A percentile compares a stretch with the other conserved stretches of the same genome.
Conservation (phyloP, 2,797 vertebrate genomes). For the Erpetoichthys calabaricus region DNA sequence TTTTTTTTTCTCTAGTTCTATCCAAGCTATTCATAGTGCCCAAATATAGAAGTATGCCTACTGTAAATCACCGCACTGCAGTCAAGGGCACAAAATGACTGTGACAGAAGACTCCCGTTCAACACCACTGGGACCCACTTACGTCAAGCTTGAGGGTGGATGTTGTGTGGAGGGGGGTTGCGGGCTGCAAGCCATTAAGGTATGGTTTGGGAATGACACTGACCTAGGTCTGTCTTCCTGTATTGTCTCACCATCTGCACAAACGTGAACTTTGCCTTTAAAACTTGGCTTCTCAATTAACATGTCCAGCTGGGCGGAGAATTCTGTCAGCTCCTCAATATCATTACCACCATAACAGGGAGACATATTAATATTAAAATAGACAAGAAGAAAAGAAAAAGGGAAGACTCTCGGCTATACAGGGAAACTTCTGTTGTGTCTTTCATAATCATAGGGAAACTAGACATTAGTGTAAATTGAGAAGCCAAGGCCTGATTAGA, state of each 20-base stretch:
- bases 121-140: constrained; percentile 57
- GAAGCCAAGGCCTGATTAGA: constrained; percentile 57
- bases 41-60: background rate
- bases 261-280: constrained; percentile 83
- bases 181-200: constrained; percentile 60
- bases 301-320: constrained; percentile 89
- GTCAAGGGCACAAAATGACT: constrained; percentile 58
- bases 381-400: constrained; percentile 22
- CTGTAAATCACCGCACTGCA: constrained; percentile 42
- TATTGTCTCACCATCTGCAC: constrained; percentile 91
- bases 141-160: constrained; percentile 33
- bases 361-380: constrained; percentile 76
- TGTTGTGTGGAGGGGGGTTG: too few relatives aligned
- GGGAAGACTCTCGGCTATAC: constrained; percentile 51
- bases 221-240: constrained; percentile 65
- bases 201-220: constrained; percentile 68
- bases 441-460: constrained; percentile 58
- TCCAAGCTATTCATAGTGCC: too few relatives aligned
- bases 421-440: constrained; percentile 52
- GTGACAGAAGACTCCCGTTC: constrained; percentile 31
- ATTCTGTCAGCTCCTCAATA: constrained; percentile 81
- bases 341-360: constrained; percentile 66
- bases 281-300: constrained; percentile 94
- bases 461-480: constrained; percentile 54
- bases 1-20: too few relatives aligned